Evolutionary conservation across 2,113 vertebrate genomes (phyloP).

Genomic region (Neofelis nebulosa): DNA sequence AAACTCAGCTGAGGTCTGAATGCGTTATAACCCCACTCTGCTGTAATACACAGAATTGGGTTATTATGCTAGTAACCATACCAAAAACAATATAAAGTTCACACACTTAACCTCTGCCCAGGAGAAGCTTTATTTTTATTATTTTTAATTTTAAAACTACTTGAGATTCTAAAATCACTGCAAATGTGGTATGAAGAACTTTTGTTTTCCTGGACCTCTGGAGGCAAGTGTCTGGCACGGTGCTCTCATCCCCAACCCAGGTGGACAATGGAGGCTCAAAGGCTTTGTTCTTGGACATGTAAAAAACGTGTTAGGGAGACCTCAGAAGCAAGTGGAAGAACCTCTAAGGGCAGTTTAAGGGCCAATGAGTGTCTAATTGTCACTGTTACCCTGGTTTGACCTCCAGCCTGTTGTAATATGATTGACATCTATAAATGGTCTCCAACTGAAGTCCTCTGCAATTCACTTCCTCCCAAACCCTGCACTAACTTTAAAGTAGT

Average conservation of each 20-base stretch:
- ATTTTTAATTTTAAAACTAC: not conserved
- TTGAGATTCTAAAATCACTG: not conserved
- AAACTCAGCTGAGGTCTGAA: not conserved
- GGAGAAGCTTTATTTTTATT: not conserved
- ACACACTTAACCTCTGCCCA: not conserved
- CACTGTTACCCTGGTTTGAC: not conserved
- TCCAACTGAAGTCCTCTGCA: not conserved
- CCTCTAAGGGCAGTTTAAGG: not conserved
- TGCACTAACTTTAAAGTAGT: not conserved
- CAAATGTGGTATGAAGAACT: not conserved
- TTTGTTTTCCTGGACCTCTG: not conserved
- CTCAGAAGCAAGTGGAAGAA: not conserved
- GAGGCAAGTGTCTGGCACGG: not conserved
- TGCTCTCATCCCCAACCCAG: not conserved
- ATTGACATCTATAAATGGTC: not conserved
- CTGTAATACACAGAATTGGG: not conserved
- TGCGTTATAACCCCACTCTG: not conserved
- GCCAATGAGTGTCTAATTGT: not conserved
- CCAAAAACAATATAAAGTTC: not conserved
- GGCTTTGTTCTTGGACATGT: too few species aligned
- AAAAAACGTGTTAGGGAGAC: not conserved
- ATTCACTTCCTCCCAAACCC: not conserved
- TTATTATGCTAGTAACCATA: not conserved
- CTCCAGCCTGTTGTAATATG: not conserved
- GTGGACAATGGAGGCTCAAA: not conserved